Conservation (phyloP, 2,797 vertebrate species). For the Merluccius polli region DNA sequence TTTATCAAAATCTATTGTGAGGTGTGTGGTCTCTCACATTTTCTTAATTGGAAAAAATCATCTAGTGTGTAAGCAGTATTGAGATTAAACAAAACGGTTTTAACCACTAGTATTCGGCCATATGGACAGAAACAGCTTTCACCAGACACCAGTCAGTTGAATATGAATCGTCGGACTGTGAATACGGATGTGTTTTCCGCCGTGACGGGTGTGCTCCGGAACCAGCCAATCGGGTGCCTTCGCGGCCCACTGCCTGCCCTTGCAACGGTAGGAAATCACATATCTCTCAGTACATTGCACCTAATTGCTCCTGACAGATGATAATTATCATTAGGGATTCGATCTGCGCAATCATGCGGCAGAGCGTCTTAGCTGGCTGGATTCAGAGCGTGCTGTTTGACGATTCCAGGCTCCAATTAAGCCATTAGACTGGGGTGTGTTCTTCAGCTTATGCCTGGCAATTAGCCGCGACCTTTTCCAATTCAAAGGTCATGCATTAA, state of each 20-base stretch:
- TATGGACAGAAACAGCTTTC: background rate
- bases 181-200: background rate
- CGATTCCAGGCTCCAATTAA: slow-evolving; percentile 61
- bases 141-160: slow-evolving; percentile 39
- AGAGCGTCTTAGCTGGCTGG: slow-evolving; percentile 36
- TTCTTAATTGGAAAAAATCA: background rate
- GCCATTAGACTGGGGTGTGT: slow-evolving; percentile 62
- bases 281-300: slow-evolving; percentile 54
- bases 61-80: background rate
- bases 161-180: slow-evolving; percentile 24
- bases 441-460: slow-evolving; percentile 64
- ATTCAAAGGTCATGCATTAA: slow-evolving; percentile 69
- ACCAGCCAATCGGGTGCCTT: slow-evolving; percentile 46
- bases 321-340: slow-evolving; percentile 69
- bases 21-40: background rate
- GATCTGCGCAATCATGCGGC: slow-evolving; percentile 60
- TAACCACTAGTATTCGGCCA: background rate
- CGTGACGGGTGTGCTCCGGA: slow-evolving; percentile 19
- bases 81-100: background rate
- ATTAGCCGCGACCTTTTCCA: slow-evolving; percentile 67
- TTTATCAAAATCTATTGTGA: background rate
- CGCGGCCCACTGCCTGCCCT: slow-evolving; percentile 34
- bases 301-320: slow-evolving; percentile 70
- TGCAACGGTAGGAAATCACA: slow-evolving; percentile 46
- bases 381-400: slow-evolving; percentile 24